A percentile compares a stretch with the other conserved stretches of the same genome.
These are phyloP conservation scores for Rhinichthys klamathensis DNA, from an alignment of 2,113 vertebrate species.

Conservation along the genomic window DNA sequence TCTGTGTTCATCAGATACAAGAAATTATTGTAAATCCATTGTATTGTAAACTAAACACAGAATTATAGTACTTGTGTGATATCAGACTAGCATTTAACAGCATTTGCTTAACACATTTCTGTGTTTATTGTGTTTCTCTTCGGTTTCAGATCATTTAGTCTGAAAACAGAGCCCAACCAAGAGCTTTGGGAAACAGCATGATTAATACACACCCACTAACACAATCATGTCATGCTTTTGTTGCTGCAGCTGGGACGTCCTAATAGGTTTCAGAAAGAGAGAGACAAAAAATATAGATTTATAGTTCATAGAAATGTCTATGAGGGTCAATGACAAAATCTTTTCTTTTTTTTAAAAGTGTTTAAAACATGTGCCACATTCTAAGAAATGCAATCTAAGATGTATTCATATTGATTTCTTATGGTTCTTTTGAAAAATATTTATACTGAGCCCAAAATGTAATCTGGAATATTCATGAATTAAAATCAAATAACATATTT, in stretches of 20 bases:
- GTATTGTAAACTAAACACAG: not conserved
- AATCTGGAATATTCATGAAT: too few relatives aligned
- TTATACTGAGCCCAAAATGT: too few relatives aligned
- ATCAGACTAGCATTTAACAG: not conserved
- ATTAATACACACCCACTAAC: conserved; percentile 3
- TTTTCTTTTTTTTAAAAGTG: too few relatives aligned
- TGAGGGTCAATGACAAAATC: not conserved
- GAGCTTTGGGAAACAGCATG: not conserved
- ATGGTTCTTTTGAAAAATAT: not conserved
- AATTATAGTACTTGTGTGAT: not conserved
- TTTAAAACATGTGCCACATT: not conserved
- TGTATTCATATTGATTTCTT: not conserved
- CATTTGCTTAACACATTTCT: not conserved
- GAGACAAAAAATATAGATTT: not conserved
- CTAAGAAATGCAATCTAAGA: not conserved
- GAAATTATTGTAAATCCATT: not conserved
- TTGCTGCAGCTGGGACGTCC: not conserved
- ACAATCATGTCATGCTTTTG: not conserved
- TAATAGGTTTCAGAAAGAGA: not conserved
- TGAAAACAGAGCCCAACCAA: not conserved
- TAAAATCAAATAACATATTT: too few relatives aligned
- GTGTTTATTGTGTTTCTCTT: not conserved
- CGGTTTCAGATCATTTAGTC: conserved; percentile 1
- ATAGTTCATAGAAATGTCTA: not conserved
- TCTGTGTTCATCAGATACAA: not conserved